Evolutionary conservation across 2,113 vertebrate species (phyloP), one percentile per base, ranked within the genome.

Genomic region (Sturnira hondurensis): DNA sequence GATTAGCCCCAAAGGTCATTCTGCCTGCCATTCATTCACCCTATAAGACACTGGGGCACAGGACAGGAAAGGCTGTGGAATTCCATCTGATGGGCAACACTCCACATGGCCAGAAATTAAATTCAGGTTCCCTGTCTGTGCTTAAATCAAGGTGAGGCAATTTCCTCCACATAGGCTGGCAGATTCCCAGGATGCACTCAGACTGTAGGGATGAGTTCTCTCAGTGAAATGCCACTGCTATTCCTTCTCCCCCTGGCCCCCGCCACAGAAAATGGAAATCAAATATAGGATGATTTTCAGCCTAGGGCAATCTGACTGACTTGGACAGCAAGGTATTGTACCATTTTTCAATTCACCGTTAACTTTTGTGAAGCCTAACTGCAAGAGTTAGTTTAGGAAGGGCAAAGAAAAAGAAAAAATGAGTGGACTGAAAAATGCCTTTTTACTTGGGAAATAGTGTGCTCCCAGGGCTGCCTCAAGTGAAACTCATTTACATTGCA

Each of bases 11-110:
- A 92, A 36, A 65, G 26, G 70, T 95, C 88, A 94, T 52, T 22
- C 58, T 86, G 71, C 61, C 92, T 93, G 89, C 61, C 81, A 87
- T 89, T 82, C 43, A 85, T 71, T 96, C 81, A 96, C 76, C 73
- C 38, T 71, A 68, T 22, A 81, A 54, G 71, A 87, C n/a, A 78
- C 43, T 80, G 43, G 84, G 63, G 74, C 52, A 80, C 22, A 68
- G 14, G 61, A 73, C 38, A 54, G 14, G 7, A 50, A 93, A 94
- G 16, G 47, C 67, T 92, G 33, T 43, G 73, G 43, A 36, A 78
- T 94, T 89, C 83, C 73, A 74, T 82, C 63, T 89, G 31, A 26
- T 93, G 56, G 41, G 20, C 22, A 61, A 54, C 70, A 83, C 28
- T 88, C 20, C 88, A 86, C 41, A n/a, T 76, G 52, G 3, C 81